Evolutionary conservation across 2,113 vertebrate genomes (phyloP), one percentile per base, ranked within the genome.

Genomic region (Chinchilla lanigera): DNA sequence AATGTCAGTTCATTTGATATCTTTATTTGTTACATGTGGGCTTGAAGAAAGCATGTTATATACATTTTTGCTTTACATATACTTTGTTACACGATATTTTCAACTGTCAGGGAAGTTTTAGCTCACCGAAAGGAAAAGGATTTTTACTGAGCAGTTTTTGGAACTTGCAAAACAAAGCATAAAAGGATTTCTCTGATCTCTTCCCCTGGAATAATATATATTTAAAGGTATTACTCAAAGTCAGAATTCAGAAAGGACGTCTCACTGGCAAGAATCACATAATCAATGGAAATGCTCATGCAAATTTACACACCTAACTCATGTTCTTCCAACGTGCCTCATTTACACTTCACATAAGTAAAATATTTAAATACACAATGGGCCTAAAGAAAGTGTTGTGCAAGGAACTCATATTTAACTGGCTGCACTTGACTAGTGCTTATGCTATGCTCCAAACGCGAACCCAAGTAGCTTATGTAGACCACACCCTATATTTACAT

Each of bases 11-110:
- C 58, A 93, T 94, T 97, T 97, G 89, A 97, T 98, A 98, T 96
- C 97, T 98, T 97, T 98, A 98, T 97, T 97, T 98, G 80, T 90
- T 97, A 96, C 98, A 96, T 6, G 71, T 97, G 97, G 98, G 90
- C 95, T 97, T 97, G 96, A 96, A 95, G 95, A 98, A 97, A 97
- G 93, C 96, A 97, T 87, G 86, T 89, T 96, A 94, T 87, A 7
- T 82, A 73, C 26, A 0, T 94, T 98, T 96, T 97, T 97, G 69
- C 89, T 96, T 91, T 95, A 89, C 33, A 75, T 94, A 89, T 63
- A 86, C 84, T 88, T 14, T 9, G 9, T 95, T 96, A 94, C 38
- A 30, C 71, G 52, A 67, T 56, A 84, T 78, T 93, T 98, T 96
- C 67, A 83, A 97, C 95, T 94, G 63, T 96, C 63, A 61, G 78